Percentiles rank a stretch among this genome's conserved stretches.
These are phyloP conservation scores for Pachyseris speciosa DNA, from an alignment of 64 coral and sea anemone genomes.

Conservation along the genomic window DNA sequence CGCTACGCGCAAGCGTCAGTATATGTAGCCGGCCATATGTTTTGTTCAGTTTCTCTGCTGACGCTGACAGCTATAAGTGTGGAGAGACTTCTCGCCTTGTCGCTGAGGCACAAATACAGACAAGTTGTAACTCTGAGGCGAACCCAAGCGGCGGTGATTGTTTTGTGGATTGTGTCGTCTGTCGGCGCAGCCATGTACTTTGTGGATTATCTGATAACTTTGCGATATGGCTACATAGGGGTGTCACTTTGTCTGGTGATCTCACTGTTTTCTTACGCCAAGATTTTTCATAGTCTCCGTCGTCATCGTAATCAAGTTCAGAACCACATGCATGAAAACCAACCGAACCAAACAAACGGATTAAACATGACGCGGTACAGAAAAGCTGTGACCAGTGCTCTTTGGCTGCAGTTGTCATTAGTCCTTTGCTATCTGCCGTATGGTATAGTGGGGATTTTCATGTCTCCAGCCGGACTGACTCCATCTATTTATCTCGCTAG, in stretches of 20 bases:
- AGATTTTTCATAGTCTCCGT: not conserved
- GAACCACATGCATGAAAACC: not conserved
- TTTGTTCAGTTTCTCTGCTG: not conserved
- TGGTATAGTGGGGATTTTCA: not conserved
- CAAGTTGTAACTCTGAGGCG: conserved; percentile 10
- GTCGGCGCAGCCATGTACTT: not conserved
- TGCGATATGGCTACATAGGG: not conserved
- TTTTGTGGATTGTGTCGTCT: not conserved
- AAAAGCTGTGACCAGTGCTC: conserved; percentile 10
- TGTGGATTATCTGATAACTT: not conserved
- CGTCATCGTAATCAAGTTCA: not conserved
- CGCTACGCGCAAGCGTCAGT: not conserved
- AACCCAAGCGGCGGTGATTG: not conserved
- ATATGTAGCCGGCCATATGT: not conserved
- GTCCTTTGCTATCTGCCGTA: conserved; percentile 19
- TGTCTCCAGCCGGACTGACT: not conserved
- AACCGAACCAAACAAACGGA: not conserved
- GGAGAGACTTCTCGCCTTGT: not conserved
- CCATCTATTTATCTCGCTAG: not conserved
- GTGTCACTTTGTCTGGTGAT: not conserved
- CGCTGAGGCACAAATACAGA: not conserved
- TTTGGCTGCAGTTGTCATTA: conserved; percentile 12
- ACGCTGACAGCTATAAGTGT: not conserved
- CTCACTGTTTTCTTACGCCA: not conserved
- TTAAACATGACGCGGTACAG: conserved; percentile 3